phyloP scores from a whole-genome alignment of 2,888 invertebrate genomes.

The Minunthozetes semirufus region DNA sequence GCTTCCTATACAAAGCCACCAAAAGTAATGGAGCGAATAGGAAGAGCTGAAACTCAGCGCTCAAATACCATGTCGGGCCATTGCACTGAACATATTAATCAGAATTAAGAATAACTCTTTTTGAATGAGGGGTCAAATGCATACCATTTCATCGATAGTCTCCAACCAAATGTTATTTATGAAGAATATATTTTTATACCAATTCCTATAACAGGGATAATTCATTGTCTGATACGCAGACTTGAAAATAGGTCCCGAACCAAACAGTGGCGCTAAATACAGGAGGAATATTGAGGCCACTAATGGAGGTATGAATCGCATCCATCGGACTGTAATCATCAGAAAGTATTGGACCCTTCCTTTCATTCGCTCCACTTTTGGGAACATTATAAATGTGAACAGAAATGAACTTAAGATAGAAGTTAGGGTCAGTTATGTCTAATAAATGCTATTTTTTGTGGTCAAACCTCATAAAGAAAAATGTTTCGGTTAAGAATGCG shows the following conservation, averaged over 20 bases:
- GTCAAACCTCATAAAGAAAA: neutral
- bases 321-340: neutral
- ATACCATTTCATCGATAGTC: neutral
- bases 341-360: neutral
- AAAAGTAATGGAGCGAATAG: neutral
- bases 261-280: neutral
- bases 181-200: neutral
- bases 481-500: neutral
- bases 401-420: neutral
- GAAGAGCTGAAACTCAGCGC: neutral
- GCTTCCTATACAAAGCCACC: neutral
- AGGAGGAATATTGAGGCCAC: neutral
- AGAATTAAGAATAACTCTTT: neutral
- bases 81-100: neutral
- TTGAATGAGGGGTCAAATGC: neutral
- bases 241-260: neutral
- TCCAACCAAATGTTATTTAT: neutral
- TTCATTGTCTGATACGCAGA: neutral
- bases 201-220: neutral
- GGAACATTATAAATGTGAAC: neutral
- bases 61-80: neutral
- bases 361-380: neutral
- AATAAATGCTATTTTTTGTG: too few relatives aligned
- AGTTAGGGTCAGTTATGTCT: neutral
- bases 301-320: neutral